Evolutionary conservation across 2,113 vertebrate species (phyloP), one percentile per base, ranked within the genome.

Genomic region (Onychorhynchus coronatus): DNA sequence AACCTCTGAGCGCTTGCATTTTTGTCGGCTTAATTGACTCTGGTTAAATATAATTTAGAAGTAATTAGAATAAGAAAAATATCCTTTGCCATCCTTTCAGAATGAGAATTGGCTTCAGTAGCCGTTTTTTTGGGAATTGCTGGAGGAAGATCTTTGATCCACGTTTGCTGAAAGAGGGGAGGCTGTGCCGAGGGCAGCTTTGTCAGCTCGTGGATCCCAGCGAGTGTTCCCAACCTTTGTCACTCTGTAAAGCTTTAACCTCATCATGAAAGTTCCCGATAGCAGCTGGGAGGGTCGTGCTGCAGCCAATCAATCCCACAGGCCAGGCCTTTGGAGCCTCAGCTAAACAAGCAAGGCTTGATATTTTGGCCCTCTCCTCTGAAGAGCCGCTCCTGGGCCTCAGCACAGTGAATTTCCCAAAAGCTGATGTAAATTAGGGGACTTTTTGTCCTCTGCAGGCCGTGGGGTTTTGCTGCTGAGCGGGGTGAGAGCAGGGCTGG

Each of bases 161-260:
- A 1, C 1, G 0, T 33, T 59, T 18, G 55, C 85, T 4, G 1
- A 31, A 55, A 71, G 65, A 49, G 83, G 84, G 87, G 25, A 49
- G 52, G 46, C 92, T 52, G 28, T 18, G 81, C 88, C 14, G 58
- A 16, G 46, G 85, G 58, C 63, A 91, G 91, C 95, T 95, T 88
- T 77, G 95, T 96, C 93, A 95, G 95, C 92, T 62, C 7, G 1
- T 14, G 83, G 83, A 14, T 47, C 53, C 66, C 93, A 66, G 70
- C 53, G 87, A 79, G 94, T 30, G 91, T 61, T 81, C 91, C 93
- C 85, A 93, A 96, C 95, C 95, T 94, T 97, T 96, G 95, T 93
- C 41, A 91, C 95, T 58, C 95, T 97, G 96, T 90, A 91, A 93
- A 96, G 95, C 95, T 96, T 94, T 96, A 95, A 96, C 93, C 92